These are phyloP conservation scores for Agriopis marginaria DNA, from an alignment of 2,888 invertebrate genomes.

Conservation along the genomic window DNA sequence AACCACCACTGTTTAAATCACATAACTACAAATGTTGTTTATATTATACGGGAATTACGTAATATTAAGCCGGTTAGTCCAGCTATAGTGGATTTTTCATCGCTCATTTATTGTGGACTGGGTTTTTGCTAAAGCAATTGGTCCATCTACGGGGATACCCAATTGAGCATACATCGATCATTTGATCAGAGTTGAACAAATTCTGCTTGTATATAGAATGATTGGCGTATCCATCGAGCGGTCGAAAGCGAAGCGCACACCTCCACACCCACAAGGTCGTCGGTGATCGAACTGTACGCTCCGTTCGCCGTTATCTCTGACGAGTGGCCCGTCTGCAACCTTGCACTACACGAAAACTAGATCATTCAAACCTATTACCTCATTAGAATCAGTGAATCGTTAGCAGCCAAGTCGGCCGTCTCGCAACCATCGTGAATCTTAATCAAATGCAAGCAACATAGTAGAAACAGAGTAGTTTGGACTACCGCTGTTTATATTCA, in stretches of 20 bases:
- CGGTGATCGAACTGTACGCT: constrained; percentile 18
- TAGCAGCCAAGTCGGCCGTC: constrained; percentile 12
- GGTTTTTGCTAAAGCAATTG: no score
- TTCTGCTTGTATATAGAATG: not conserved
- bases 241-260: constrained; percentile 2
- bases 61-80: no score
- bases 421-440: constrained; percentile 25
- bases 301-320: constrained; percentile 62
- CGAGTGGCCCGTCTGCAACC: constrained; percentile 50
- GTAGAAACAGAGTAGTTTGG: constrained; percentile 4
- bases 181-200: not conserved
- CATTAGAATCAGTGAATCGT: constrained; percentile 20
- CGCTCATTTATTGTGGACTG: no score
- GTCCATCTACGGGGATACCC: no score
- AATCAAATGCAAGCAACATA: constrained; percentile 25
- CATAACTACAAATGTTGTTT: no score
- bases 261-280: constrained; percentile 16
- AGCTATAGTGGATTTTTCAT: no score
- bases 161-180: not conserved
- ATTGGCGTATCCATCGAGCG: not conserved
- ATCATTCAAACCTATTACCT: constrained; percentile 26
- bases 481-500: constrained; percentile 4
- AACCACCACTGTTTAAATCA: no score
- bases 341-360: constrained; percentile 24
- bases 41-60: no score